Evolutionary conservation across 2,797 vertebrate genomes (phyloP).

Genomic region (Tiaroga cobitis): DNA sequence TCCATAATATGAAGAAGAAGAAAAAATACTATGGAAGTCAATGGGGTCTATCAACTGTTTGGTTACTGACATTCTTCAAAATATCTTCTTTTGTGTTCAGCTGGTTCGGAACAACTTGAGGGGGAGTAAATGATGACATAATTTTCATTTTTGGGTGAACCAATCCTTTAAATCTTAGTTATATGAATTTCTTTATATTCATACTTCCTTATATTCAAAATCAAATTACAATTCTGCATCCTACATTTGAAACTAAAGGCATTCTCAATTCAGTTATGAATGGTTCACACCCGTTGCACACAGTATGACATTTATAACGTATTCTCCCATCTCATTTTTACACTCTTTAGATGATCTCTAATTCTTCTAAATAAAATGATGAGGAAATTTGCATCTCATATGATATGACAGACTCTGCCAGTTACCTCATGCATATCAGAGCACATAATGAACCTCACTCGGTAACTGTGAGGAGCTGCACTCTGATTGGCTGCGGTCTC

Average conservation of each 20-base stretch:
- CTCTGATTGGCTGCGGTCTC: conserved; percentile 61
- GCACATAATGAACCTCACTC: conserved; percentile 63
- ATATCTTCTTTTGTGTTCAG: background rate
- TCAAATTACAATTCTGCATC: background rate
- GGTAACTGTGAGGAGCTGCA: conserved; percentile 47
- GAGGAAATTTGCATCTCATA: conserved; percentile 44
- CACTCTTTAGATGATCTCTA: conserved; percentile 58
- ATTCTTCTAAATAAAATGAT: conserved; percentile 48
- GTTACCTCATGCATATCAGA: conserved; percentile 50
- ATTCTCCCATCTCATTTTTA: background rate
- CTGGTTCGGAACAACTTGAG: background rate
- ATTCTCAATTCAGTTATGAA: background rate
- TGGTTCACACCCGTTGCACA: background rate
- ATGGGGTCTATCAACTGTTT: too few relatives aligned
- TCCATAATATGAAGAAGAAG: too few relatives aligned
- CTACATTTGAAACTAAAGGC: background rate
- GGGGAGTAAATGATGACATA: too few relatives aligned
- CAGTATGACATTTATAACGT: background rate
- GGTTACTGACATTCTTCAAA: background rate
- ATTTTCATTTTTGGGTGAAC: background rate
- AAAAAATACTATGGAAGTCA: too few relatives aligned
- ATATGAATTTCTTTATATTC: background rate
- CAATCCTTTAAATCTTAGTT: background rate
- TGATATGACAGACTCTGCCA: conserved; percentile 51
- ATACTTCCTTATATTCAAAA: background rate